Evolutionary conservation across 1,140 invertebrate species (phyloP).

Genomic region (Aleiodes sp.): DNA sequence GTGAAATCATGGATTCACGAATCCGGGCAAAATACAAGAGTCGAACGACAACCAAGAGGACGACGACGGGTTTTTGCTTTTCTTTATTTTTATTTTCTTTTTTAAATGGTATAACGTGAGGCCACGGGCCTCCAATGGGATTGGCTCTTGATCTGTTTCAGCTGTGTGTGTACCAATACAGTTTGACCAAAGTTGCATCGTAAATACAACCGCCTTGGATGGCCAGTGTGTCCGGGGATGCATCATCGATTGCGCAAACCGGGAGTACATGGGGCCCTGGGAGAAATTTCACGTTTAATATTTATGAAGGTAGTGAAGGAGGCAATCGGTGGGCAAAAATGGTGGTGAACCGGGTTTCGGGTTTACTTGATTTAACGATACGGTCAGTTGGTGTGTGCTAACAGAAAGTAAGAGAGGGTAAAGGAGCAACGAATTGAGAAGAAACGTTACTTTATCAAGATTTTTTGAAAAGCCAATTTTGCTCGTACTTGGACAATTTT

Average conservation of each 20-base stretch:
- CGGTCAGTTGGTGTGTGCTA: neutral
- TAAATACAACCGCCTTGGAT: slow-evolving; percentile 24
- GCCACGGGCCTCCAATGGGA: slow-evolving; percentile 6
- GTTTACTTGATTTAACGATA: neutral
- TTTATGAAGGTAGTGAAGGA: slow-evolving; percentile 44
- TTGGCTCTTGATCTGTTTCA: neutral
- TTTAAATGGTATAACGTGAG: neutral
- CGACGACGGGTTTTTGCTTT: neutral
- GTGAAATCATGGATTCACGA: slow-evolving; percentile 9
- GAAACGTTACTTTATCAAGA: no score
- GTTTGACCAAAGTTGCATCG: neutral
- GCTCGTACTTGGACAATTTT: neutral
- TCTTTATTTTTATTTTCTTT: neutral
- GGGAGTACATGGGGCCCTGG: slow-evolving; percentile 40
- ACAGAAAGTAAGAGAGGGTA: neutral
- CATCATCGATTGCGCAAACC: slow-evolving; percentile 49
- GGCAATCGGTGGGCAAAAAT: neutral
- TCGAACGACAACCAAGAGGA: no score
- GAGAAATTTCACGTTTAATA: slow-evolving; percentile 51
- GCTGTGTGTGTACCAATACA: neutral
- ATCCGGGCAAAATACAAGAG: neutral
- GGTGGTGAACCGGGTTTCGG: neutral
- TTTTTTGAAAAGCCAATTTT: neutral
- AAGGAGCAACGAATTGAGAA: no score
- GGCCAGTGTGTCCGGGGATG: slow-evolving; percentile 37